phyloP scores from a whole-genome alignment of 2,113 vertebrate genomes.

The Coturnix japonica region DNA sequence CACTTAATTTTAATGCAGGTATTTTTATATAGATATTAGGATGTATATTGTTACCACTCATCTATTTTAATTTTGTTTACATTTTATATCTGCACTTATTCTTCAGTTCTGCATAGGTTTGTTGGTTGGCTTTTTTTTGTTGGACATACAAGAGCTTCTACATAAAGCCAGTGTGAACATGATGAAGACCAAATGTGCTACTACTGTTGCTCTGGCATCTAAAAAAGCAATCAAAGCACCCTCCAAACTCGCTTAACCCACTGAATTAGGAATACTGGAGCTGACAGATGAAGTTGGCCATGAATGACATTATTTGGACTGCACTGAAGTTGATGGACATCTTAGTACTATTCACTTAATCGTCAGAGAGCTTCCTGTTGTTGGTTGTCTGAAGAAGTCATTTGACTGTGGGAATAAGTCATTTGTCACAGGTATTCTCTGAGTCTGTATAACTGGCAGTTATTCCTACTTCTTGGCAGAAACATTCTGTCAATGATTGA shows the following conservation, averaged over 20 bases:
- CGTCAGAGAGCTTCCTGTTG: background rate
- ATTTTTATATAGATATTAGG: background rate
- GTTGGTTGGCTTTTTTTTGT: background rate
- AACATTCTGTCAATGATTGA: background rate
- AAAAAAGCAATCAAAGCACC: background rate
- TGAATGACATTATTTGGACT: background rate
- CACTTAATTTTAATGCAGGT: background rate
- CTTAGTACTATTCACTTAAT: background rate
- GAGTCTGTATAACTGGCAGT: background rate
- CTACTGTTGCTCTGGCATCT: background rate
- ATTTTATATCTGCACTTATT: background rate
- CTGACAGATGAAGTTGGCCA: background rate
- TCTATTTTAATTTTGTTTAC: background rate
- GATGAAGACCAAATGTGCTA: background rate
- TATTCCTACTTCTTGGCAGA: slow-evolving; percentile 31
- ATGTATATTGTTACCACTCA: background rate
- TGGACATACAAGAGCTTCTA: background rate
- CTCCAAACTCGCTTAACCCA: background rate
- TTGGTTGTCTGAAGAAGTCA: slow-evolving; percentile 1
- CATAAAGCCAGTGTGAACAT: background rate
- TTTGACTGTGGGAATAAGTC: background rate
- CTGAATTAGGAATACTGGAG: fast-evolving
- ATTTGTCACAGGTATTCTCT: slow-evolving; percentile 36
- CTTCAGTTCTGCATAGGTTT: background rate
- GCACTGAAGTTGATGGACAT: background rate